Conservation (phyloP, 1,140 invertebrate genomes). For the Bombus waltoni region DNA sequence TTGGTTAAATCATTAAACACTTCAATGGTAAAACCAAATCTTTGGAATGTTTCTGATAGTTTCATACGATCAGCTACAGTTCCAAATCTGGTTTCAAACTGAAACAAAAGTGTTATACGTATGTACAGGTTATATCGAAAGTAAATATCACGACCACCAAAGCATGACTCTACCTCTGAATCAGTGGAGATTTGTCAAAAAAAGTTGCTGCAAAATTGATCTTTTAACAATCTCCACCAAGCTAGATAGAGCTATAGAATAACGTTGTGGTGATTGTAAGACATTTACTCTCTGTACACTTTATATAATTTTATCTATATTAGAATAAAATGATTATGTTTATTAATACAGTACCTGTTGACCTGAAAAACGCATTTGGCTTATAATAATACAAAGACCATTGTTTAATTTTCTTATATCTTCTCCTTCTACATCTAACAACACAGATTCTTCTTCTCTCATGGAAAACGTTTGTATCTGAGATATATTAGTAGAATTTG, state of each 20-base stretch:
- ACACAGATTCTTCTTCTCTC: background rate
- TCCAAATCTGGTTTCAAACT: slow-evolving; percentile 62
- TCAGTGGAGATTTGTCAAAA: too few species aligned
- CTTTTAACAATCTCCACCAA: too few species aligned
- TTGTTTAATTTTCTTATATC: slow-evolving; percentile 47
- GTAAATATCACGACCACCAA: too few species aligned
- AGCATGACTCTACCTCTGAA: too few species aligned
- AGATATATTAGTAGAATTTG: background rate
- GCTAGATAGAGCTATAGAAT: too few species aligned
- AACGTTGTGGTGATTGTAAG: too few species aligned
- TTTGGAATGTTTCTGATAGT: slow-evolving; percentile 59
- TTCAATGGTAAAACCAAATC: slow-evolving; percentile 55
- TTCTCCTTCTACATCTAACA: background rate
- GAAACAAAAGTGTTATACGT: slow-evolving; percentile 6
- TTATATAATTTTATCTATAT: background rate
- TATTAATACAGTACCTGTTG: slow-evolving; percentile 27
- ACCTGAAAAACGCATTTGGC: slow-evolving; percentile 58
- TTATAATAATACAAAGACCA: slow-evolving; percentile 69
- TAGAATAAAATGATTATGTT: background rate
- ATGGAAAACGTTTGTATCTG: background rate
- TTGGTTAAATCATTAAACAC: slow-evolving; percentile 39
- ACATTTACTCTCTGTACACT: too few species aligned
- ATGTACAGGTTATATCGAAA: background rate
- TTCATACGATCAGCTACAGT: slow-evolving; percentile 41
- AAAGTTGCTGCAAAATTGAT: too few species aligned